A percentile compares a stretch with the other conserved stretches of the same genome.
Evolutionary conservation across 1,140 invertebrate species (phyloP).

Genomic region (Aphelinus certus): DNA sequence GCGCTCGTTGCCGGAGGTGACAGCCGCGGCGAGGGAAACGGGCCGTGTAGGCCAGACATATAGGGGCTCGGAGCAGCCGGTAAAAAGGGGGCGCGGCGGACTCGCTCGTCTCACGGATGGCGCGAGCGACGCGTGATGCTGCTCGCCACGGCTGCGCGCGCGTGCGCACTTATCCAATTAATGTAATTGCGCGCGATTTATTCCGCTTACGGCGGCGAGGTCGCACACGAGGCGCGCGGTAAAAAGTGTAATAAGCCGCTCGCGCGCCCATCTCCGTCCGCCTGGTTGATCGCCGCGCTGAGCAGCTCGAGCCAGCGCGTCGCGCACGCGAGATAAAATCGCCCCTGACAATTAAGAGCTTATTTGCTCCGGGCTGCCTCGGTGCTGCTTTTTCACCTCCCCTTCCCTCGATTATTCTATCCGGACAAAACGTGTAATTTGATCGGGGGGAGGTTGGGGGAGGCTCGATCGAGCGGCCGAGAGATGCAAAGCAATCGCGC

Average conservation of each 20-base stretch:
- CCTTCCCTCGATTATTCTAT: neutral
- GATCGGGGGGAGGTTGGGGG: neutral
- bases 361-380: conserved; percentile 43
- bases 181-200: conserved; percentile 62
- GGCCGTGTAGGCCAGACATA: no score
- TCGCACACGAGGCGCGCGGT: conserved; percentile 37
- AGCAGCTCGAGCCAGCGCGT: conserved; percentile 41
- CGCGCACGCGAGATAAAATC: conserved; percentile 61
- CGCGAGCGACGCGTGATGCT: conserved; percentile 39
- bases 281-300: no score
- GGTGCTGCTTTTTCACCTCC: neutral
- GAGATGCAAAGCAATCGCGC: conserved; percentile 10
- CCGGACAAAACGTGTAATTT: conserved; percentile 26
- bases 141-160: conserved; percentile 42
- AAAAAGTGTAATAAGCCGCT: conserved; percentile 41
- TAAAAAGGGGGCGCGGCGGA: neutral
- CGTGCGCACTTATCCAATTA: conserved; percentile 62
- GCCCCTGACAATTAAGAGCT: conserved; percentile 57
- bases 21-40: no score
- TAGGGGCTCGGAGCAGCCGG: conserved; percentile 7
- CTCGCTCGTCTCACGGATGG: neutral
- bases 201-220: conserved; percentile 25
- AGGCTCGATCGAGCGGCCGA: no score
- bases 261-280: neutral
- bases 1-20: no score